A percentile compares a stretch with the other conserved stretches of the same genome.
These are phyloP conservation scores for Eucera pruinosa DNA, from an alignment of 2,888 invertebrate genomes.

Conservation along the genomic window DNA sequence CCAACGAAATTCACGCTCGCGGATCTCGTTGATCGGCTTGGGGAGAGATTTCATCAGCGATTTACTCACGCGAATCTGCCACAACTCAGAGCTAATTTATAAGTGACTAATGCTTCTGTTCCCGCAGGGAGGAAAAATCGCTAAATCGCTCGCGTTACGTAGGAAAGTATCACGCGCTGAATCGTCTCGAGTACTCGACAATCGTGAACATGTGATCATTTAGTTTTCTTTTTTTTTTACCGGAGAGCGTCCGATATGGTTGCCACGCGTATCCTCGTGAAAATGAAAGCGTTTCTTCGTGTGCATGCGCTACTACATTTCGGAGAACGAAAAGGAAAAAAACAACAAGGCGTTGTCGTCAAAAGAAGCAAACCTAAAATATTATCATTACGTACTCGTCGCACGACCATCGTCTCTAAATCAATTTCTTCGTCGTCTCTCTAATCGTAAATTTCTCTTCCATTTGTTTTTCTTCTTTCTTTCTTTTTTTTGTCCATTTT, in stretches of 20 bases:
- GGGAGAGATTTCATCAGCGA: background rate
- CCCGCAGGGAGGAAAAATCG: constrained; percentile 16
- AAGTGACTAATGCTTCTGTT: background rate
- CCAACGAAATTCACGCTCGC: constrained; percentile 19
- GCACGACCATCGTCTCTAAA: background rate
- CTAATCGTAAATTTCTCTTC: background rate
- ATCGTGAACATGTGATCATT: no score
- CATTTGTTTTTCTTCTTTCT: no score
- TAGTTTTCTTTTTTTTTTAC: no score
- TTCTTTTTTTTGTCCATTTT: background rate
- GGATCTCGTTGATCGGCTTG: constrained; percentile 16
- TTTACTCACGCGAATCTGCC: constrained; percentile 34
- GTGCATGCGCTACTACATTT: no score
- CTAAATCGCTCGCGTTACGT: no score
- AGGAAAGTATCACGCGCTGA: no score
- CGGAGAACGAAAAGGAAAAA: no score
- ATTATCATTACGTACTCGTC: no score
- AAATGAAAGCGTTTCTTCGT: background rate
- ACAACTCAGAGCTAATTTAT: constrained; percentile 40
- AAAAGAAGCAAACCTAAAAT: no score
- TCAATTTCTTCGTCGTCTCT: background rate
- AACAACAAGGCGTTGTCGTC: no score
- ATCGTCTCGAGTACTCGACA: no score
- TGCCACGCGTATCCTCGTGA: background rate
- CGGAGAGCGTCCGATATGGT: no score